Conservation (phyloP, 2,888 invertebrate genomes). For the Callyntrura sp. region DNA sequence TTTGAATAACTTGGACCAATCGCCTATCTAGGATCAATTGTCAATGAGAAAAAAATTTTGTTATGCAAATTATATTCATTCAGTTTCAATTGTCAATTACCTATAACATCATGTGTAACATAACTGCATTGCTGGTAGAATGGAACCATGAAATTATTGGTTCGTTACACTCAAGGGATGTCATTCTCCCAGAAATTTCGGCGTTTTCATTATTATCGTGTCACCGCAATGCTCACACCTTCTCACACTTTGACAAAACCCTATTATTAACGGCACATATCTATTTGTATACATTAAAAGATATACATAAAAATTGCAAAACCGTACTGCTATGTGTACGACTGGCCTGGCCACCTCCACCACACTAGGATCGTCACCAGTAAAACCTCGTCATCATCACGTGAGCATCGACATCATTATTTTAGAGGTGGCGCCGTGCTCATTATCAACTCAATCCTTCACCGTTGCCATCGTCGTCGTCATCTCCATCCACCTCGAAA, state of each 20-base stretch:
- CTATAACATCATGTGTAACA: no score
- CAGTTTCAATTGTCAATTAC: background rate
- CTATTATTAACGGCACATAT: background rate
- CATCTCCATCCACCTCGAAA: background rate
- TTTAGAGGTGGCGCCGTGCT: background rate
- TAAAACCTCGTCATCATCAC: background rate
- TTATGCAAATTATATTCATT: no score
- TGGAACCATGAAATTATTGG: slow-evolving; percentile 47
- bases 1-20: no score
- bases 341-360: background rate
- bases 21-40: no score
- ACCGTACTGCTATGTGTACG: background rate
- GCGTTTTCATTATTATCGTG: slow-evolving; percentile 7
- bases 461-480: slow-evolving; percentile 24
- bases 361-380: background rate
- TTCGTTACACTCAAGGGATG: slow-evolving; percentile 62
- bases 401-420: background rate
- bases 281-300: background rate
- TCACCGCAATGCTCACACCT: background rate
- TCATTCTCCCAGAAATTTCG: slow-evolving; percentile 52
- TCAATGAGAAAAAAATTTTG: no score
- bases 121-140: background rate
- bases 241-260: background rate
- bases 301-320: background rate
- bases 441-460: slow-evolving; percentile 18